Conservation (phyloP, 2,797 vertebrate species). For the Etheostoma nigrum region DNA sequence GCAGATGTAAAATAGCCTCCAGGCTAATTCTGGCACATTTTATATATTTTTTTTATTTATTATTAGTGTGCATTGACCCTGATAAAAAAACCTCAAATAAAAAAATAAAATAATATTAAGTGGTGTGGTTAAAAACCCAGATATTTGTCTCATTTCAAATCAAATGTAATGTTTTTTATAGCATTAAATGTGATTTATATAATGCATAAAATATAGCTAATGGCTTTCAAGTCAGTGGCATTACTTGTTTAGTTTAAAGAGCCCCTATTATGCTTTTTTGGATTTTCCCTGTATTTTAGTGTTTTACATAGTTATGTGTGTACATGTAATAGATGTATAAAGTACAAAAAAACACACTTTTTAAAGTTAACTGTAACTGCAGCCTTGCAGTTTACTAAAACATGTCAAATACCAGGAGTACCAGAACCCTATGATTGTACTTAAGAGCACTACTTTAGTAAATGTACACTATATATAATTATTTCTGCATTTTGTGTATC, state of each 20-base stretch:
- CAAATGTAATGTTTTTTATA: neutral
- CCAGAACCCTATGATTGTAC: neutral
- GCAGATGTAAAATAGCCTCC: too few species aligned
- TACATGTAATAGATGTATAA: too few species aligned
- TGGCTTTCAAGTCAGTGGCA: neutral
- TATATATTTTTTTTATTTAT: too few species aligned
- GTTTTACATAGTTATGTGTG: too few species aligned
- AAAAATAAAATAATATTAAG: too few species aligned
- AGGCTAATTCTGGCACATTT: too few species aligned
- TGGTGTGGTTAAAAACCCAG: neutral
- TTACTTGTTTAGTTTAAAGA: neutral
- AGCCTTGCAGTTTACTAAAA: neutral
- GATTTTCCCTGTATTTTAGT: too few species aligned
- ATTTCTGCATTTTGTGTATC: conserved; percentile 14
- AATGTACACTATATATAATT: neutral
- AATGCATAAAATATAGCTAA: neutral
- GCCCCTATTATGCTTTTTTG: too few species aligned
- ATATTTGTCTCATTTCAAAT: neutral
- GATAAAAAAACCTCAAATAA: too few species aligned
- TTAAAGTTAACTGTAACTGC: neutral
- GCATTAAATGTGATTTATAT: too few species aligned
- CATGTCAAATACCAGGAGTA: neutral
- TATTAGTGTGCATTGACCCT: too few species aligned
- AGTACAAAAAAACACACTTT: too few species aligned
- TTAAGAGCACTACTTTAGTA: neutral